Percentiles rank a stretch among this genome's conserved stretches.
Evolutionary conservation across 1,140 invertebrate species (phyloP).

Genomic region (Trichonephila inaurata): DNA sequence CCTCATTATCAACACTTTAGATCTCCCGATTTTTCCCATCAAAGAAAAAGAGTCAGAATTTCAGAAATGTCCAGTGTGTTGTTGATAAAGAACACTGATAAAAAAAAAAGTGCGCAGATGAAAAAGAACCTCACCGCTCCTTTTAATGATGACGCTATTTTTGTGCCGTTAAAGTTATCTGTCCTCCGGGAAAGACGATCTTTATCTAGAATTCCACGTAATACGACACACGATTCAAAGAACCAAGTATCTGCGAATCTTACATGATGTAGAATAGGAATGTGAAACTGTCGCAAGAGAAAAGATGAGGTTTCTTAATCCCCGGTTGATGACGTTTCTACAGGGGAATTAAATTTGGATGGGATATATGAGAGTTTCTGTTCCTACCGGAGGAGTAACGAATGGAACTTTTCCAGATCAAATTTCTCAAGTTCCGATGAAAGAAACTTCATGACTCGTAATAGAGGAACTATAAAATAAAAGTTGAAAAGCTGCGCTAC

Average conservation of each 20-base stretch:
- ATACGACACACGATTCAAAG: not conserved
- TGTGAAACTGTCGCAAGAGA: not conserved
- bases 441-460: too few species aligned
- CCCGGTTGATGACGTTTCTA: not conserved
- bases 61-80: not conserved
- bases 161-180: not conserved
- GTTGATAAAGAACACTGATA: not conserved
- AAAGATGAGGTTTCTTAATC: not conserved
- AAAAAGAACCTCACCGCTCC: not conserved
- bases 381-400: too few species aligned
- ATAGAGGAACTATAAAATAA: too few species aligned
- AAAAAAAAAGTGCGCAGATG: not conserved
- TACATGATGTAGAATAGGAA: not conserved
- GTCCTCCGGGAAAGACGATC: not conserved
- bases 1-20: not conserved
- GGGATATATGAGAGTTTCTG: too few species aligned
- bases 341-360: not conserved
- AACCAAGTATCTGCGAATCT: not conserved
- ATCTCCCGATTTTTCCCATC: not conserved
- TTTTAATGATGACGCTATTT: slow-evolving; percentile 13
- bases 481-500: too few species aligned
- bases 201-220: not conserved
- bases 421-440: too few species aligned
- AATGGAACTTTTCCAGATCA: too few species aligned
- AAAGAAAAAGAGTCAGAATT: not conserved